phyloP scores from a whole-genome alignment of 1,140 invertebrate species.

The Schmidtea mediterranea region DNA sequence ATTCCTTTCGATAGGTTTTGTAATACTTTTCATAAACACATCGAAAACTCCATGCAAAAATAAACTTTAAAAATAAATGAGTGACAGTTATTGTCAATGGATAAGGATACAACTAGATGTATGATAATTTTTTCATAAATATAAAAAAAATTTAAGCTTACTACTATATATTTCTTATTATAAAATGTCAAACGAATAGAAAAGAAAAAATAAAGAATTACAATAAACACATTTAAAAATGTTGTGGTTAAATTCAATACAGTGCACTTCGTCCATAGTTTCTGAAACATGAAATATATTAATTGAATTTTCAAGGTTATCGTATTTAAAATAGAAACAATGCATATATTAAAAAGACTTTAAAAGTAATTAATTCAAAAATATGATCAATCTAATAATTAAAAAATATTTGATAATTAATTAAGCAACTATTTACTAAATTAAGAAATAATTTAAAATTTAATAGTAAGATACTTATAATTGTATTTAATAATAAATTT shows the following conservation, averaged over 20 bases:
- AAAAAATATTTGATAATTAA: too few species aligned
- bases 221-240: conserved; percentile 13
- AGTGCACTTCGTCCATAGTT: too few species aligned
- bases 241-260: not conserved
- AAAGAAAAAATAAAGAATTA: conserved; percentile 51
- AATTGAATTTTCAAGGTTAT: too few species aligned
- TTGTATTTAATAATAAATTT: too few species aligned
- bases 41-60: conserved; percentile 40
- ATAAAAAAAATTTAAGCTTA: conserved; percentile 26
- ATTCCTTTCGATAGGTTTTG: conserved; percentile 33
- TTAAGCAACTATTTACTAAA: too few species aligned
- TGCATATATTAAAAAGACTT: too few species aligned
- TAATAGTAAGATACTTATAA: too few species aligned
- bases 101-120: conserved; percentile 45
- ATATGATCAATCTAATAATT: too few species aligned
- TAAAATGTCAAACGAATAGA: conserved; percentile 83
- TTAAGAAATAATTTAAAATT: too few species aligned
- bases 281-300: too few species aligned
- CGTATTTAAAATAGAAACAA: too few species aligned
- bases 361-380: too few species aligned
- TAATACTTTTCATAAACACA: conserved; percentile 34
- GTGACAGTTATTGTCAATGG: conserved; percentile 53
- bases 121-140: conserved; percentile 13
- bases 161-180: conserved; percentile 60
- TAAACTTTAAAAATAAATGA: conserved; percentile 54